Evolutionary conservation across 2,888 invertebrate species (phyloP), one percentile per base, ranked within the genome.

Genomic region (Epirrhoe alternata): DNA sequence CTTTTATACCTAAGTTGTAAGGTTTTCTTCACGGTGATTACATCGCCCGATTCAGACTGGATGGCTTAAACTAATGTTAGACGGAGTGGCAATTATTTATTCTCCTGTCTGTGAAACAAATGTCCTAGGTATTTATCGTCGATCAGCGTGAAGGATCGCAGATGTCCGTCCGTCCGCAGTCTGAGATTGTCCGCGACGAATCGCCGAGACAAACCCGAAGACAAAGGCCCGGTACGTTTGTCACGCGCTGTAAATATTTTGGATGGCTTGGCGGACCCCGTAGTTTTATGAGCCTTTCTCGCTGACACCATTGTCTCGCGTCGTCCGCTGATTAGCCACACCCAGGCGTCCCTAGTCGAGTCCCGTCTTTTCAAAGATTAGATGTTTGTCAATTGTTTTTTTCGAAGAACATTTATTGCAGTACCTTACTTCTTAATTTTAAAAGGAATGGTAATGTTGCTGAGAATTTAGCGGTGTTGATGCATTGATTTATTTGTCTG

Each of bases 241-340:
- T 91, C 91, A 92, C 89, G 90, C 89, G 87, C 84, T 81, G 92
- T 92, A 92, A 92, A 92, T 92, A 92, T 92, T 92, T 92, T 92
- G 90, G 92, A 90, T 89, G 80, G 84, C 83, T 88, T 89, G 86
- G 88, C 86, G 81, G 85, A 81, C 72, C 82, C 85, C 86, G 86
- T 87, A 89, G 88, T 87, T 92, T 92, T 92, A 92, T 86, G 92
- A 83, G 81, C 79, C 88, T 90, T 91, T 90, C 87, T 86, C 87
- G 86, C 86, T 86, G 86, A 81, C 81, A 80, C 81, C 81, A 88
- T 92, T 92, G 92, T 92, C 87, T 90, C 72, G 78, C 80, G 77
- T 76, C 83, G 82, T 76, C 78, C 79, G 77, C 73, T 86, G 87
- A 92, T 91, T 91, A 84, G 89, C 80, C 80, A 90, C 86, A 88